A percentile compares a stretch with the other conserved stretches of the same genome.
These are phyloP conservation scores for Aphidius ervi DNA, from an alignment of 1,140 invertebrate genomes.

Conservation along the genomic window DNA sequence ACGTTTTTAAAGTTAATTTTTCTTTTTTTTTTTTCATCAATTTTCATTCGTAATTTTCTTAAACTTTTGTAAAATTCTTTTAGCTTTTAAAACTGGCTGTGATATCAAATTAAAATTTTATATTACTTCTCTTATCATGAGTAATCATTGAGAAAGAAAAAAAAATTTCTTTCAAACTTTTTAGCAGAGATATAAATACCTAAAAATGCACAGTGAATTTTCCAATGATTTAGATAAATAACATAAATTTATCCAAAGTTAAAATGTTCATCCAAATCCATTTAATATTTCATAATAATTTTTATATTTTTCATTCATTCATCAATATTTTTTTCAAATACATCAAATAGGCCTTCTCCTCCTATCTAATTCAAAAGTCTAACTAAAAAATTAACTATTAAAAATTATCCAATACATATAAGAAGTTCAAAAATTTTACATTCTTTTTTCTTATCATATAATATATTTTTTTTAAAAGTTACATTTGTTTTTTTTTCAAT, in stretches of 20 bases:
- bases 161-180: too few species aligned
- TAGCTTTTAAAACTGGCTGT: neutral
- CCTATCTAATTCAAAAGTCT: constrained; percentile 40
- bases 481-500: neutral
- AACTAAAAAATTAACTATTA: constrained; percentile 38
- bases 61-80: neutral
- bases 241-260: too few species aligned
- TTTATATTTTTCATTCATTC: constrained; percentile 2
- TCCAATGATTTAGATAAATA: too few species aligned
- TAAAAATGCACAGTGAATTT: too few species aligned
- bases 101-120: neutral
- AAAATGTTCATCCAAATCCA: too few species aligned
- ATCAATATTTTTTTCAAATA: constrained; percentile 7
- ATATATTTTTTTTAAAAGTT: neutral
- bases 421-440: neutral
- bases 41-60: neutral
- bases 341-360: constrained; percentile 39
- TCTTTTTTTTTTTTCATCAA: constrained; percentile 1
- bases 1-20: neutral
- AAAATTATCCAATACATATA: constrained; percentile 4
- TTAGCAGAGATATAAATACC: too few species aligned
- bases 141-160: too few species aligned
- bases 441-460: constrained; percentile 16
- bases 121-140: too few species aligned
- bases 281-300: too few species aligned